A percentile compares a stretch with the other conserved stretches of the same genome.
These are phyloP conservation scores for Oscheius onirici DNA, from an alignment of 2,888 invertebrate genomes.

Conservation along the genomic window DNA sequence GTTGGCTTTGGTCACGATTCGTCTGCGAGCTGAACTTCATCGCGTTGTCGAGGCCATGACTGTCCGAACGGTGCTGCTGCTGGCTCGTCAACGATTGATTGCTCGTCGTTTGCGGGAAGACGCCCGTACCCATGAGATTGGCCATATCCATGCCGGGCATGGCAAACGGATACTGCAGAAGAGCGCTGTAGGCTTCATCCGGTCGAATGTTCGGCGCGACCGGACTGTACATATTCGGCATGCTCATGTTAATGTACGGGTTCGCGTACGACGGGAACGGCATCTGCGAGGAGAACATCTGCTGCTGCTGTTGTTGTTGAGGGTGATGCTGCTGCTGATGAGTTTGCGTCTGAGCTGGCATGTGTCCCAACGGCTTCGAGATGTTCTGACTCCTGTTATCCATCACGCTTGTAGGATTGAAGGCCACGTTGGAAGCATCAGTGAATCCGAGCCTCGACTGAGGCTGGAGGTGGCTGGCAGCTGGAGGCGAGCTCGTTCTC, in stretches of 20 bases:
- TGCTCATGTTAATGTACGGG: constrained; percentile 52
- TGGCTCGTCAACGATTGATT: constrained; percentile 20
- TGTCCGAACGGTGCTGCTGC: constrained; percentile 47
- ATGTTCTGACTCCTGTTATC: neutral
- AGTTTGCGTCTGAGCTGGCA: constrained; percentile 14
- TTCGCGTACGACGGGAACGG: constrained; percentile 38
- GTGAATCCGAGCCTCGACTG: constrained; percentile 20
- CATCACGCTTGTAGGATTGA: neutral
- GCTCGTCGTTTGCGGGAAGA: constrained; percentile 8
- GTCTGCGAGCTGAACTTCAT: constrained; percentile 49
- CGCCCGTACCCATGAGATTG: constrained; percentile 11
- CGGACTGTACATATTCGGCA: constrained; percentile 54
- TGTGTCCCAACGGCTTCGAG: neutral
- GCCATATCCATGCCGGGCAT: constrained; percentile 20
- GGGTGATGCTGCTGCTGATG: constrained; percentile 35
- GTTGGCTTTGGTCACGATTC: constrained; percentile 47
- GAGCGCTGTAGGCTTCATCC: constrained; percentile 51
- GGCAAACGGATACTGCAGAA: constrained; percentile 53
- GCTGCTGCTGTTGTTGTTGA: constrained; percentile 42
- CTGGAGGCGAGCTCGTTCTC: constrained; percentile 4
- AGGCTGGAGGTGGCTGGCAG: neutral
- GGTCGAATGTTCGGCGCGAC: constrained; percentile 40
- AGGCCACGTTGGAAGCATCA: constrained; percentile 29
- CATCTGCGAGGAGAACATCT: constrained; percentile 43
- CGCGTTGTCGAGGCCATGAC: constrained; percentile 45